These are phyloP conservation scores for Anaspis maculata DNA, from an alignment of 2,888 invertebrate species.

Conservation along the genomic window DNA sequence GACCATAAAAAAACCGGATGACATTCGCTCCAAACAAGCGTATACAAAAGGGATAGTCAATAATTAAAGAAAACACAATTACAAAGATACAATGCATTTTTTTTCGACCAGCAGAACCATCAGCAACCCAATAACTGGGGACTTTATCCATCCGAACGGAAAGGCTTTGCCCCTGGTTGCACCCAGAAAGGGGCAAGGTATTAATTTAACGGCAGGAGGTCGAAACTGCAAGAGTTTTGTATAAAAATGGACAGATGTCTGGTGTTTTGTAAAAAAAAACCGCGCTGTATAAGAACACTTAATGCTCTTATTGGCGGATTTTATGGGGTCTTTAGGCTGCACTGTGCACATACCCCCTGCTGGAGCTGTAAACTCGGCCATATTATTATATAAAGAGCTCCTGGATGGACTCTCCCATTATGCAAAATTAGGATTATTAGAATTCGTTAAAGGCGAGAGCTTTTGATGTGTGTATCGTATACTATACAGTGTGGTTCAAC, in stretches of 20 bases:
- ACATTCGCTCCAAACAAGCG: too few relatives aligned
- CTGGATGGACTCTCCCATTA: conserved; percentile 10
- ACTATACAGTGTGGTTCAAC: too few relatives aligned
- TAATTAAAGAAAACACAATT: too few relatives aligned
- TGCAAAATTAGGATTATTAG: conserved; percentile 16
- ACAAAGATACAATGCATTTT: too few relatives aligned
- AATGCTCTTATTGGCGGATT: conserved; percentile 21
- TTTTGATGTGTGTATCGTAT: too few relatives aligned
- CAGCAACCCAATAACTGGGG: too few relatives aligned
- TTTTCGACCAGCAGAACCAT: too few relatives aligned
- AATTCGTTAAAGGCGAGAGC: conserved; percentile 13
- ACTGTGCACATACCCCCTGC: conserved; percentile 16
- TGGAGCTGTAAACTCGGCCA: conserved; percentile 15
- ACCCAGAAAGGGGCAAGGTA: conserved; percentile 11
- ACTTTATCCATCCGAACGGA: too few relatives aligned
- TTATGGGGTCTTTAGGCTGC: conserved; percentile 17
- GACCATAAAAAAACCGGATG: too few relatives aligned
- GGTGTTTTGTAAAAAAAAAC: conserved; percentile 17
- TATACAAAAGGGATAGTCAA: too few relatives aligned
- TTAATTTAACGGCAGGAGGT: conserved; percentile 16
- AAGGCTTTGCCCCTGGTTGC: too few relatives aligned
- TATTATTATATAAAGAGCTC: conserved; percentile 18
- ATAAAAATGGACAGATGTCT: conserved; percentile 20
- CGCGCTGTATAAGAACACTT: conserved; percentile 18
- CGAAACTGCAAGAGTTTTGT: conserved; percentile 6